Evolutionary conservation across 2,113 vertebrate genomes (phyloP).

Genomic region (Paralichthys olivaceus): DNA sequence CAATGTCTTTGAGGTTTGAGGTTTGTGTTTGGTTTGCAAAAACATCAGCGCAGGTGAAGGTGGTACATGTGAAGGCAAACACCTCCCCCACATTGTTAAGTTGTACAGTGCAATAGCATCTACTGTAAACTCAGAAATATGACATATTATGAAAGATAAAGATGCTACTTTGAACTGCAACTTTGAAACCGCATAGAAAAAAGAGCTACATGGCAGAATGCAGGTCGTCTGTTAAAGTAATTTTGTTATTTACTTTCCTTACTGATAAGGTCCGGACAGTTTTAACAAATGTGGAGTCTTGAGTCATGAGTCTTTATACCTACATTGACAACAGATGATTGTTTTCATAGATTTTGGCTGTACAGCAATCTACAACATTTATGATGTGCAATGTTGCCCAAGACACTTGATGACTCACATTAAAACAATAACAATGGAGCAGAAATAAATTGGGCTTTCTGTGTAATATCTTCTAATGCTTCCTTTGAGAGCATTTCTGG

Average conservation of each 20-base stretch:
- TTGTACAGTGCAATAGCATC: no score
- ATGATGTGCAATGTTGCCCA: slow-evolving; percentile 2
- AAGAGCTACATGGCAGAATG: no score
- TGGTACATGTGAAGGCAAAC: background rate
- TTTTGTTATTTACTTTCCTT: no score
- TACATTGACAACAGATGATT: background rate
- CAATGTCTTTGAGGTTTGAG: background rate
- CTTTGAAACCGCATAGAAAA: no score
- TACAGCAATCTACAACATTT: slow-evolving; percentile 10
- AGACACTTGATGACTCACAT: slow-evolving; percentile 8
- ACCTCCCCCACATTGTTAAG: background rate
- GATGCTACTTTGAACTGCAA: background rate
- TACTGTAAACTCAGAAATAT: no score
- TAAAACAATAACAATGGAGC: slow-evolving; percentile 6
- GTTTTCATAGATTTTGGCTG: background rate
- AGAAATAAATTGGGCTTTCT: slow-evolving; percentile 12
- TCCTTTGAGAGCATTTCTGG: slow-evolving; percentile 12
- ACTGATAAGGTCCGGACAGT: background rate
- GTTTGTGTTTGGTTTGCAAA: background rate
- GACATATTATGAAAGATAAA: no score
- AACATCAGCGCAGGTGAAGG: background rate
- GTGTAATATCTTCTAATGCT: slow-evolving; percentile 35
- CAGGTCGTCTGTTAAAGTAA: no score
- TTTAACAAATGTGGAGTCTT: background rate
- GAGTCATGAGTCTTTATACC: background rate